A percentile compares a stretch with the other conserved stretches of the same genome.
Evolutionary conservation across 2,888 invertebrate genomes (phyloP).

Genomic region (Scotopteryx bipunctaria): DNA sequence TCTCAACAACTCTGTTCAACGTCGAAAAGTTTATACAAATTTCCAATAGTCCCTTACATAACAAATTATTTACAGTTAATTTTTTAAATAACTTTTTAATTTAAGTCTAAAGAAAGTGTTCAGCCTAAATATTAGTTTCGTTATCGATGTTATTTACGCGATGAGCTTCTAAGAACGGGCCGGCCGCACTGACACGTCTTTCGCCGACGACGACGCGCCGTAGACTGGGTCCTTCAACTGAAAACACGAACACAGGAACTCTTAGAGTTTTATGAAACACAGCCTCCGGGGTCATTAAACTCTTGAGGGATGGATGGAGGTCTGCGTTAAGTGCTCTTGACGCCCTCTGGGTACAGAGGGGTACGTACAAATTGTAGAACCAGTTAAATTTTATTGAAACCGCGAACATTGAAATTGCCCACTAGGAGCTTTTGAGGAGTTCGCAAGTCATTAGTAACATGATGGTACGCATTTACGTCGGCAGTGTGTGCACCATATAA

Average conservation of each 20-base stretch:
- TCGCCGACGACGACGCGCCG: constrained; percentile 50
- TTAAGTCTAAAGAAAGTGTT: neutral
- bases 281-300: constrained; percentile 70
- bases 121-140: constrained; percentile 24
- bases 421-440: constrained; percentile 21
- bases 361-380: constrained; percentile 36
- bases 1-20: constrained; percentile 10
- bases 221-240: constrained; percentile 68
- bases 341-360: constrained; percentile 25
- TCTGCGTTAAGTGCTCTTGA: constrained; percentile 49
- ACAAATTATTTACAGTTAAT: neutral
- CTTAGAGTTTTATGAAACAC: constrained; percentile 66
- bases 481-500: neutral
- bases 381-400: constrained; percentile 41
- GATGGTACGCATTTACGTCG: neutral
- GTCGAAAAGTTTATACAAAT: constrained; percentile 18
- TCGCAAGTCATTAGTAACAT: neutral
- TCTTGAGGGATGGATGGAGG: constrained; percentile 62
- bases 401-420: constrained; percentile 18
- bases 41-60: constrained; percentile 8
- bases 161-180: constrained; percentile 35
- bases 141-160: constrained; percentile 75
- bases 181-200: constrained; percentile 43
- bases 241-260: constrained; percentile 63
- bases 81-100: neutral